Base-by-base conservation (phyloP, 2,888 invertebrate genomes). In the Hyposoter didymator region DNA sequence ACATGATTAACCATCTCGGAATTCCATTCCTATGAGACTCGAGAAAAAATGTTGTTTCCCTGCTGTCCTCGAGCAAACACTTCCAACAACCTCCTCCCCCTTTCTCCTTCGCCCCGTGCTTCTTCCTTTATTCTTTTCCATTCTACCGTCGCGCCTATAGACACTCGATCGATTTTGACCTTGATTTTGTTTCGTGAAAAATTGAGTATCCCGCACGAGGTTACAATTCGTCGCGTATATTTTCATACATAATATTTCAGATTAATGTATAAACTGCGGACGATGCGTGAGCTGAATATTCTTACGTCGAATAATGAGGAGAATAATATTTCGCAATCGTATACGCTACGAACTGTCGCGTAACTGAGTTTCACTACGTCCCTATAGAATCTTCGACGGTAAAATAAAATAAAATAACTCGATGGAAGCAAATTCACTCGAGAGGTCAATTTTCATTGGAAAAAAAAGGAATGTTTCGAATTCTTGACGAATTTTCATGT, bases 171-270 rank as follows among this genome's bases (percentile, higher is more conserved):
- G 81, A 73, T 59, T 45, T 22, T 49, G 81, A 47, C 84, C 84
- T 84, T 84, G 74, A 81, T 78, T 82, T 81, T 82, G 62, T 67
- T 82, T 78, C 84, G 62, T 84, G 78, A 84, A 84, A 84, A 78
- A 84, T 84, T 82, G 78, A 84, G 78, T 69, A 72, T 74, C 74
- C 62, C 52, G 35, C 35, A 67, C 81, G 59, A 49, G 72, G 59
- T 28, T 28, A 59, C 66, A n/a, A 69, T 78, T 22, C 19, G 17
- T n/a, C 39, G 43, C 4, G 10, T 59, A 39, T 39, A 39, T 47
- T 67, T 55, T 59, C 47, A 32, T 64, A 64, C n/a, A 49, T 35
- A 59, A 19, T 28, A 28, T 55, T 22, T 12, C 4, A 4, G 12
- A 55, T 55, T 55, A 14, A 5, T 28, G 59, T 59, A 14, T 59